Evolutionary conservation across 1,140 invertebrate species (phyloP), one percentile per base, ranked within the genome.

Genomic region (Drosophila tristis): DNA sequence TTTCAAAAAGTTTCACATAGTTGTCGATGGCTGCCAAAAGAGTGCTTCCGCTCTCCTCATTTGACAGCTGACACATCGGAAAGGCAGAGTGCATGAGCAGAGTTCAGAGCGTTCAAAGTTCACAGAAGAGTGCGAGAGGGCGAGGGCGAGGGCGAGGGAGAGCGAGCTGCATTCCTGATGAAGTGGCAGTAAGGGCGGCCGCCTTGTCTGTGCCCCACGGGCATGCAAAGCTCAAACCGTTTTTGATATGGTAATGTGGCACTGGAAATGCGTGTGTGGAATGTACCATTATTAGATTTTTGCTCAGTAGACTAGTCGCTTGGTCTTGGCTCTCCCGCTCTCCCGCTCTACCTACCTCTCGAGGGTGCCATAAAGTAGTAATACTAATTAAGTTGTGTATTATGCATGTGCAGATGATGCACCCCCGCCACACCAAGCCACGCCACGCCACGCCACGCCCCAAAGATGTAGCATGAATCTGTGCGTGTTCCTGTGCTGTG

Each of bases 361-460:
- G 48, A 60, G 82, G 82, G 82, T 86, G 84, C 82, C 64, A 87
- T 87, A 87, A 87, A 89, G 82, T 82, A 89, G 79, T 89, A 87
- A 87, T 87, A 89, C 82, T 87, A 87, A 87, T 87, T 87, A 87
- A 89, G 82, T 87, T 87, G 84, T 87, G 84, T 79, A 82, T 87
- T 89, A 87, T 87, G 82, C 82, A 85, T 76, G 72, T 80, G 81
- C 77, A 66, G 64, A 25, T 25, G 8, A 31, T 8, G 29, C 68
- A 51, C 42, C 5, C 9, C 5, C 31, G 54, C 47, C 71, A 25
- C 23, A 4, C 23, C 23, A 2, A 1, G 23, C 39, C 51, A 26
- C 0, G 16, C 5, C 31, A 49, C 47, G n/a, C n/a, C 71, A 23
- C 23, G 4, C 23, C 23, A 3, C 2, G 23, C 39, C 51, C 15